A percentile compares a stretch with the other conserved stretches of the same genome.
Conservation (phyloP, 1,140 invertebrate genomes). For the Zaprionus kolodkinae region DNA sequence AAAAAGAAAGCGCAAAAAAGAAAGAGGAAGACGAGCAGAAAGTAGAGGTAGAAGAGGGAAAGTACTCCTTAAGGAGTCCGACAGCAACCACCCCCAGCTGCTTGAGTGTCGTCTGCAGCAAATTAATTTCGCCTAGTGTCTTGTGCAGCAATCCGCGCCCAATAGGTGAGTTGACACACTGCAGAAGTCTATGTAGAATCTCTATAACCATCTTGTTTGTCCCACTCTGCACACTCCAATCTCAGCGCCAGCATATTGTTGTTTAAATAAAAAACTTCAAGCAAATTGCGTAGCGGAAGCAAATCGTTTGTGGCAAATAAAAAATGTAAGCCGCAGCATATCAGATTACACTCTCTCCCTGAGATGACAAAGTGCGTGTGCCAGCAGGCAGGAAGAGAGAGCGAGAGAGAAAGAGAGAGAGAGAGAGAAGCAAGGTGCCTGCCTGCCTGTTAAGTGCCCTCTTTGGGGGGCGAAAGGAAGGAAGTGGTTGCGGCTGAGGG, state of each 20-base stretch:
- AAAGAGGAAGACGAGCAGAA: too few relatives aligned
- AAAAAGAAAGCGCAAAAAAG: constrained; percentile 14
- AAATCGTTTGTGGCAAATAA: constrained; percentile 79
- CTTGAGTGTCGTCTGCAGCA: constrained; percentile 56
- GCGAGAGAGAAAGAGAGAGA: too few relatives aligned
- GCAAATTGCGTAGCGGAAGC: constrained; percentile 66
- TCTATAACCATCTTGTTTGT: neutral
- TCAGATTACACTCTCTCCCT: constrained; percentile 60
- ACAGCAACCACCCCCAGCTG: constrained; percentile 60
- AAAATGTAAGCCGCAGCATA: constrained; percentile 76
- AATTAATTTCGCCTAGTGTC: constrained; percentile 76
- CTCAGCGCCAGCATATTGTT: constrained; percentile 64
- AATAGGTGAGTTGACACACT: constrained; percentile 40
- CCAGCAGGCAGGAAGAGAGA: neutral
- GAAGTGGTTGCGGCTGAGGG: neutral
- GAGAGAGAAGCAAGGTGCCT: constrained; percentile 59
- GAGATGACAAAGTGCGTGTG: constrained; percentile 71
- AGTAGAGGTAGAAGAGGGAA: neutral
- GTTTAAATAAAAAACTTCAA: constrained; percentile 75
- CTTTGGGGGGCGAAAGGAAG: neutral
- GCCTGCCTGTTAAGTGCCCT: constrained; percentile 58
- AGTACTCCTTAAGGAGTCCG: constrained; percentile 38
- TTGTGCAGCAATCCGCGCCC: constrained; percentile 44
- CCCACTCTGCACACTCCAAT: constrained; percentile 1
- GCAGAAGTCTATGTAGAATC: neutral